These are phyloP conservation scores for Pyrgilauda ruficollis DNA, from an alignment of 2,113 vertebrate species.

Conservation along the genomic window DNA sequence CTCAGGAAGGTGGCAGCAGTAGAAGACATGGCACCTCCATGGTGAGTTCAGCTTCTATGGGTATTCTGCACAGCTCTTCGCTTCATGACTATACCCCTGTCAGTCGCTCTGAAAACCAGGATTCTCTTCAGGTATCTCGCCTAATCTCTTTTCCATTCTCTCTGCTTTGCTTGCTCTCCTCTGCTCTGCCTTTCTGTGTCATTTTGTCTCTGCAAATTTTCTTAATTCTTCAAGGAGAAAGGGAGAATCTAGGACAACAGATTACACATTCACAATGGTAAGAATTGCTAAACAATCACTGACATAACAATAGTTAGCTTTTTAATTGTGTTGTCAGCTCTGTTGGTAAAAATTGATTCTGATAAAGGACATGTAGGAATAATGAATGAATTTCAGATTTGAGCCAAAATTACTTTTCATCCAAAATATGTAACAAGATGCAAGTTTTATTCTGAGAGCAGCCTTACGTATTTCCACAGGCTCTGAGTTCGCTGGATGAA, in stretches of 20 bases:
- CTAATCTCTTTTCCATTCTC: constrained; percentile 37
- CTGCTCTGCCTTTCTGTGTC: constrained; percentile 14
- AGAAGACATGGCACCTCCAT: constrained; percentile 84
- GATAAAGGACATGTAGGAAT: background rate
- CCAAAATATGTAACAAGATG: background rate
- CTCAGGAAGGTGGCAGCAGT: constrained; percentile 80
- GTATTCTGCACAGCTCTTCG: constrained; percentile 79
- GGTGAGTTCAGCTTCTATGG: constrained; percentile 85
- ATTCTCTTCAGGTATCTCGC: constrained; percentile 78
- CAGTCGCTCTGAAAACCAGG: constrained; percentile 81
- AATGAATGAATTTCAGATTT: background rate
- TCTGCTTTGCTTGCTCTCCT: constrained; percentile 26
- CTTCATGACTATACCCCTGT: constrained; percentile 79
- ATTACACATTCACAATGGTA: background rate
- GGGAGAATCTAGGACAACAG: background rate
- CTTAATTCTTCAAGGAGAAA: background rate
- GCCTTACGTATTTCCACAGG: constrained; percentile 72
- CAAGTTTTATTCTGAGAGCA: constrained; percentile 22
- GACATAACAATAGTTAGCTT: background rate
- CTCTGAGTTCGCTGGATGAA: constrained; percentile 91
- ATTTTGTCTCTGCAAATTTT: constrained; percentile 25
- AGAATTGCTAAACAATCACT: background rate
- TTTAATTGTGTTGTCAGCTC: background rate
- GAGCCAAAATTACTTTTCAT: background rate
- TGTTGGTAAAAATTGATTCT: background rate